Percentiles rank a stretch among this genome's conserved stretches.
Conservation (phyloP, 2,113 vertebrate genomes). For the Osmerus eperlanus region DNA sequence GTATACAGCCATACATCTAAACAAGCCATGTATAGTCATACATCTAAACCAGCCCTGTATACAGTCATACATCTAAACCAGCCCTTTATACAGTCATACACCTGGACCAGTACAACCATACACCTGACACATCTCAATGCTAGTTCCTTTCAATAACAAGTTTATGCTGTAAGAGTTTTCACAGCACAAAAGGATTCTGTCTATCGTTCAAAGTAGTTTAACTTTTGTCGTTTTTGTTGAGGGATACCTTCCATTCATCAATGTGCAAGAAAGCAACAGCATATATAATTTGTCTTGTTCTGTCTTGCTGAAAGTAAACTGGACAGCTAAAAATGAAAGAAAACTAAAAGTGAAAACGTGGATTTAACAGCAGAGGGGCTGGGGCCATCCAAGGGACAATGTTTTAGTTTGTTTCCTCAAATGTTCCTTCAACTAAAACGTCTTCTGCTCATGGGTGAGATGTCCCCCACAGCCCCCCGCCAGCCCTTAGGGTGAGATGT, state of each 20-base stretch:
- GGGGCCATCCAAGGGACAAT: too few species aligned
- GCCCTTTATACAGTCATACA: too few species aligned
- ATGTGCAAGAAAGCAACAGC: conserved; percentile 90
- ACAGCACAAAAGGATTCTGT: conserved; percentile 10
- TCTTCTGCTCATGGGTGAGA: conserved; percentile 75
- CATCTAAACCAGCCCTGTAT: too few species aligned
- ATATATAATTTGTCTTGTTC: conserved; percentile 76
- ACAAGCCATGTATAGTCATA: too few species aligned
- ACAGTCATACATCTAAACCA: too few species aligned
- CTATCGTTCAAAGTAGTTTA: conserved; percentile 41
- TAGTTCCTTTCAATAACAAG: conserved; percentile 62
- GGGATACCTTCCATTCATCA: conserved; percentile 75
- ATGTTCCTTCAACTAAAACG: conserved; percentile 41
- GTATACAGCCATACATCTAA: too few species aligned
- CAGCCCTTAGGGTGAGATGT: neutral
- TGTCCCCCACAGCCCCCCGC: neutral
- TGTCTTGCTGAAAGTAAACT: conserved; percentile 57
- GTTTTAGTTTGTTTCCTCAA: conserved; percentile 17
- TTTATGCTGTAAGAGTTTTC: conserved; percentile 47
- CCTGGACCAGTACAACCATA: conserved; percentile 31
- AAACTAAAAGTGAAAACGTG: conserved; percentile 31
- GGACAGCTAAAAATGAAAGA: conserved; percentile 61
- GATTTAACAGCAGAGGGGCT: too few species aligned
- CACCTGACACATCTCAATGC: conserved; percentile 66
- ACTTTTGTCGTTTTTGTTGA: conserved; percentile 73